These are phyloP conservation scores for Neodiprion pinetum DNA, from an alignment of 1,140 invertebrate species.

Conservation along the genomic window DNA sequence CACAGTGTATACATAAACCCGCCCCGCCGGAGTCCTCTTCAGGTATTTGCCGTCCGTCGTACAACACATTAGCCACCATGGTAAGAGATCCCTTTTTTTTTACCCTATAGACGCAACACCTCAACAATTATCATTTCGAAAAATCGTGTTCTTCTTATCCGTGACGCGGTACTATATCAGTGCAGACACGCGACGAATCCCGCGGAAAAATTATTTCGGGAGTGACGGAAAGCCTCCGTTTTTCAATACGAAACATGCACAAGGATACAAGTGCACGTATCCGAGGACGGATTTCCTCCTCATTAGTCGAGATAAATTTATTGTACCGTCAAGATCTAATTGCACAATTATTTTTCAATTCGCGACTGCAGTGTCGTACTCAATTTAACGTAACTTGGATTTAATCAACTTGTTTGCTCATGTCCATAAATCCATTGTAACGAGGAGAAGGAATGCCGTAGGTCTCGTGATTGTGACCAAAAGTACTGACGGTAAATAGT, in stretches of 20 bases:
- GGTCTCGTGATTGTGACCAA: too few species aligned
- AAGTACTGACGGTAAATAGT: too few species aligned
- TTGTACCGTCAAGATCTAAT: too few species aligned
- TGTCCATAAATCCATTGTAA: too few species aligned
- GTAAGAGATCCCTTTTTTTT: constrained; percentile 34
- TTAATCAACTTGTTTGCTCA: too few species aligned
- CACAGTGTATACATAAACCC: constrained; percentile 48
- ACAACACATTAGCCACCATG: constrained; percentile 40
- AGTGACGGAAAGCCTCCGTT: constrained; percentile 14
- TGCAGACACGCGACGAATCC: background rate
- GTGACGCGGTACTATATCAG: background rate
- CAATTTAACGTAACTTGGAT: constrained; percentile 12
- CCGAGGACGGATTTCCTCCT: too few species aligned
- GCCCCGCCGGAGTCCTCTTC: constrained; percentile 42
- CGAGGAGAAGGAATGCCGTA: too few species aligned
- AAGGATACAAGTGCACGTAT: background rate
- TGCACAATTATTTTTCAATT: too few species aligned
- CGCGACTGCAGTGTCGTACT: background rate
- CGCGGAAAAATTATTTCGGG: background rate
- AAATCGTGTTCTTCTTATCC: background rate
- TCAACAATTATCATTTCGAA: background rate
- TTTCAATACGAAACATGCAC: constrained; percentile 1
- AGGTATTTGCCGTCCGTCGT: constrained; percentile 46
- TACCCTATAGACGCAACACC: too few species aligned
- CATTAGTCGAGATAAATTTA: too few species aligned